Conservation (phyloP, 1,140 invertebrate genomes). For the Drosophila eugracilis region DNA sequence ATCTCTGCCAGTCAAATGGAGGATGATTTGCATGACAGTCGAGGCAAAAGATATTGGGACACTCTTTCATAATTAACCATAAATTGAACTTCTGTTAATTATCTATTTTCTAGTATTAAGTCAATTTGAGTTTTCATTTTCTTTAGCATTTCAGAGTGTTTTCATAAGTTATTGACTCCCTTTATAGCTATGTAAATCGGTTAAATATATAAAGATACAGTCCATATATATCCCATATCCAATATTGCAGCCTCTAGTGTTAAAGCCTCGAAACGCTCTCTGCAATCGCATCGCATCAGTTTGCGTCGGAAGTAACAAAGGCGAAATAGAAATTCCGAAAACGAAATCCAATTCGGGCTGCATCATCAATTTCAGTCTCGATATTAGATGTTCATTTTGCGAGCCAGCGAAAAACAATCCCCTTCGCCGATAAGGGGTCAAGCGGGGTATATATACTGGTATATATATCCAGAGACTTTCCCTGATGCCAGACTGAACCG, state of each 20-base stretch:
- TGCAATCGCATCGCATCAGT: slow-evolving; percentile 26
- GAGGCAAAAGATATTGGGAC: slow-evolving; percentile 14
- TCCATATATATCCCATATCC: not conserved
- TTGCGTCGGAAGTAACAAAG: slow-evolving; percentile 28
- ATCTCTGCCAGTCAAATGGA: slow-evolving; percentile 22
- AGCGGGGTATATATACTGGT: not conserved
- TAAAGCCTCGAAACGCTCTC: not conserved
- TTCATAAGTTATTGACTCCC: no score
- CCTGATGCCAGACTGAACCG: slow-evolving; percentile 8
- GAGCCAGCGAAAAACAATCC: slow-evolving; percentile 31
- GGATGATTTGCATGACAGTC: slow-evolving; percentile 41
- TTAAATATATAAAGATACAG: no score
- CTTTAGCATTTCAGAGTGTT: no score
- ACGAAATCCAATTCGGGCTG: slow-evolving; percentile 64
- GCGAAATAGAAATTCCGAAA: slow-evolving; percentile 48
- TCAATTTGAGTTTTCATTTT: no score
- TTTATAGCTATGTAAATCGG: no score
- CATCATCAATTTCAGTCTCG: slow-evolving; percentile 67
- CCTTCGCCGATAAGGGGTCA: slow-evolving; percentile 4
- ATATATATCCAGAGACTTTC: slow-evolving; percentile 5
- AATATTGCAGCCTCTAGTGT: slow-evolving; percentile 35
- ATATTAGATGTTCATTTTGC: slow-evolving; percentile 33
- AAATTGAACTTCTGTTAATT: no score
- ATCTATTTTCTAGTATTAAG: no score
- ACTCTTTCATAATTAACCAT: no score